Conservation (phyloP, 2,888 invertebrate genomes). For the Masnerella sp. region DNA sequence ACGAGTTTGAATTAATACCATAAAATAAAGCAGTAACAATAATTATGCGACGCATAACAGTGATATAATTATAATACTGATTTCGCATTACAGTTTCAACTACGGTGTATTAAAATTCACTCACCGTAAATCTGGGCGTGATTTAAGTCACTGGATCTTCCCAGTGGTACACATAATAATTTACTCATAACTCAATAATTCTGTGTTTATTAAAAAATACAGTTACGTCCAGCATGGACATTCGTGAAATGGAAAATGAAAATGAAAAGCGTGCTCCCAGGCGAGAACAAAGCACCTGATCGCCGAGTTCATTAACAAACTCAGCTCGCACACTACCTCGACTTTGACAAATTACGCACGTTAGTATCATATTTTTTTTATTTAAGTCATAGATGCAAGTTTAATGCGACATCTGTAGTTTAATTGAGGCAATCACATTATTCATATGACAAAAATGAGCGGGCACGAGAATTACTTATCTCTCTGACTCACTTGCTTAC, state of each 20-base stretch:
- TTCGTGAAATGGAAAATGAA: not conserved
- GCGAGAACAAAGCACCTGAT: not conserved
- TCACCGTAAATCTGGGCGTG: conserved; percentile 39
- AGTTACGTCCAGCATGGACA: not conserved
- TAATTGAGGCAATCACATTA: conserved; percentile 32
- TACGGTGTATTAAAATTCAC: conserved; percentile 29
- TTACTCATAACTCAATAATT: conserved; percentile 34
- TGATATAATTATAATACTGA: no score
- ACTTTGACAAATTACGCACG: conserved; percentile 40
- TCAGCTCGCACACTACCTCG: not conserved
- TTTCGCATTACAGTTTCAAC: no score
- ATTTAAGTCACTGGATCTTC: conserved; percentile 35
- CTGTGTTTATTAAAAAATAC: not conserved
- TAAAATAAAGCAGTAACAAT: no score
- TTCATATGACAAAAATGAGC: conserved; percentile 29
- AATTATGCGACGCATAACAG: no score
- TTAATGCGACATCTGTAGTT: conserved; percentile 38
- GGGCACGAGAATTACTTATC: conserved; percentile 22
- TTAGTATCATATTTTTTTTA: conserved; percentile 5
- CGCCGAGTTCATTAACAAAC: not conserved
- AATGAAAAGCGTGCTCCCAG: no score
- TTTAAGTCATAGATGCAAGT: conserved; percentile 21
- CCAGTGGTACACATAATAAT: conserved; percentile 34
- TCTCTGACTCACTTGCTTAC: conserved; percentile 22
- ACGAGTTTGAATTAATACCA: no score